phyloP scores from a whole-genome alignment of 2,888 invertebrate genomes.

The Cephus spinipes region DNA sequence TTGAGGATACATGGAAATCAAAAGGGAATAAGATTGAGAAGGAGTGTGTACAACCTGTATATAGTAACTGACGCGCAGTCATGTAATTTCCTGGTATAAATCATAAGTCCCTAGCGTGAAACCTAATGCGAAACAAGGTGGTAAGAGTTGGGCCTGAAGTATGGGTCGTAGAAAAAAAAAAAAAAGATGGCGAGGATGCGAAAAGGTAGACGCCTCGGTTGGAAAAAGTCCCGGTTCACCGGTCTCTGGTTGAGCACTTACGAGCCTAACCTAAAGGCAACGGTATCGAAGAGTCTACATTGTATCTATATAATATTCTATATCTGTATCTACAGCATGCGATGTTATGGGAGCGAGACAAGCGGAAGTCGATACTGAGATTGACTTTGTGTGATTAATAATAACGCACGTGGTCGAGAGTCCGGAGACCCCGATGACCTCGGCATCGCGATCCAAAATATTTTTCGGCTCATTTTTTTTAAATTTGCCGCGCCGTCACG shows the following conservation, averaged over 20 bases:
- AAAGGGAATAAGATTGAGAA: not conserved
- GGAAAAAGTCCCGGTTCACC: not conserved
- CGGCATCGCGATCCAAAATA: not conserved
- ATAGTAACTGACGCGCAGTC: slow-evolving; percentile 6
- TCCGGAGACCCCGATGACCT: not conserved
- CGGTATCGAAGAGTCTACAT: not conserved
- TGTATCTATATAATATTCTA: not conserved
- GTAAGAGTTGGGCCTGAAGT: not conserved
- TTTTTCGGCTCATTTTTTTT: not conserved
- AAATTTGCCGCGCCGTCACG: not conserved
- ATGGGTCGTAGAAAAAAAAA: not conserved
- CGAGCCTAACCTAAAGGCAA: not conserved
- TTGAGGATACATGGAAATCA: not conserved
- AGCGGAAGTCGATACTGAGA: not conserved
- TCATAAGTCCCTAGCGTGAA: slow-evolving; percentile 17
- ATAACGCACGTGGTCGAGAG: not conserved
- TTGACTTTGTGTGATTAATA: not conserved
- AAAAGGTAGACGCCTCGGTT: not conserved
- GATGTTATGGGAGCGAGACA: not conserved
- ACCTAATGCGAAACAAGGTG: slow-evolving; percentile 1
- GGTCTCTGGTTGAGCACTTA: not conserved
- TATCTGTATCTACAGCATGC: not conserved
- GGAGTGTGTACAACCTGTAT: not conserved
- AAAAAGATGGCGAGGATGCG: not conserved
- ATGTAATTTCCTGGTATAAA: slow-evolving; percentile 37